A percentile compares a stretch with the other conserved stretches of the same genome.
These are phyloP conservation scores for Mesoligia furuncula DNA, from an alignment of 2,888 invertebrate species.

Conservation along the genomic window DNA sequence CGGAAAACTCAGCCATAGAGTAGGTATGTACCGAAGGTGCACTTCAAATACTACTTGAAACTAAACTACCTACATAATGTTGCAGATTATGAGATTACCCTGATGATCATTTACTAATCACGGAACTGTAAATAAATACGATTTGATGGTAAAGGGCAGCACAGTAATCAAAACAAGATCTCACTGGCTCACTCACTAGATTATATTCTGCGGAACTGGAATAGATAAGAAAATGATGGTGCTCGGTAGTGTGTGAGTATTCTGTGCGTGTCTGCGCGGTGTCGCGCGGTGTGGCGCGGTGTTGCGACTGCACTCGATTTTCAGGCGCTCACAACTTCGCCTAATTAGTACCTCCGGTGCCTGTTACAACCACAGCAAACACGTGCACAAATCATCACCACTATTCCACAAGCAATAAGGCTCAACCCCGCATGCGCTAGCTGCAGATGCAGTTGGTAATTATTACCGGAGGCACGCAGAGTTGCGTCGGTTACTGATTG, in stretches of 20 bases:
- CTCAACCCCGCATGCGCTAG: neutral
- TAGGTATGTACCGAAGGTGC: neutral
- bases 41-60: neutral
- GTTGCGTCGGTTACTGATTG: slow-evolving; percentile 40
- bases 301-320: slow-evolving; percentile 30
- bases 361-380: slow-evolving; percentile 1
- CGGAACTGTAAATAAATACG: neutral
- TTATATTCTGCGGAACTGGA: neutral
- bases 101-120: neutral
- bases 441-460: slow-evolving; percentile 21
- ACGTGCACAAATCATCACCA: neutral
- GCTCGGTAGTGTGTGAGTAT: neutral
- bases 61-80: neutral
- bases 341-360: slow-evolving; percentile 48
- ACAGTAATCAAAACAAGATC: neutral
- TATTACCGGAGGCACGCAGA: slow-evolving; percentile 28
- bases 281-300: neutral
- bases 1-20: neutral
- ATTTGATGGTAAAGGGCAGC: neutral
- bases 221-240: neutral
- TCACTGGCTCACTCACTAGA: neutral
- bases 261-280: neutral
- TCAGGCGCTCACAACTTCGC: slow-evolving; percentile 42
- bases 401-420: neutral
- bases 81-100: no score